Evolutionary conservation across 2,113 vertebrate genomes (phyloP).

Genomic region (Upupa epops): DNA sequence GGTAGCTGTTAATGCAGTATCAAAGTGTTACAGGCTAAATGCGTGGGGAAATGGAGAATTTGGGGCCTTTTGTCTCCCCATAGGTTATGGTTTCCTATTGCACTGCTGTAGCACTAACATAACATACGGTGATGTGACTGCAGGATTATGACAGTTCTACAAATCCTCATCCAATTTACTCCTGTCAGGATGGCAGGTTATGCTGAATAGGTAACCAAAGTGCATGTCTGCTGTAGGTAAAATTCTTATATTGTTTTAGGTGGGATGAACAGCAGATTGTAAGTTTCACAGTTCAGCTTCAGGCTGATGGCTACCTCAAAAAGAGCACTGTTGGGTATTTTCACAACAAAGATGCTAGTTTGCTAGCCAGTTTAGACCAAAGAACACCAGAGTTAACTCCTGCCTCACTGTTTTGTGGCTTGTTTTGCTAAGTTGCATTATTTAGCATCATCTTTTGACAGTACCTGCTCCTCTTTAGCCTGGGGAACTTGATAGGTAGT

Average conservation of each 20-base stretch:
- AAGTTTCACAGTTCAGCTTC: background rate
- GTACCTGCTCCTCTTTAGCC: background rate
- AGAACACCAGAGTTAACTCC: background rate
- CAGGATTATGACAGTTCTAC: background rate
- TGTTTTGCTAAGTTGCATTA: background rate
- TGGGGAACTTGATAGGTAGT: background rate
- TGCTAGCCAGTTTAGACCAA: background rate
- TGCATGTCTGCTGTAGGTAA: background rate
- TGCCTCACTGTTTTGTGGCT: background rate
- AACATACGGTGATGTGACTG: background rate
- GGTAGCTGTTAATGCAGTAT: background rate
- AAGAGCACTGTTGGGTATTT: background rate
- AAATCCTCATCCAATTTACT: background rate
- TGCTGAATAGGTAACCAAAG: background rate
- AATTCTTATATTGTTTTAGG: background rate
- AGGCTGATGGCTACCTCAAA: background rate
- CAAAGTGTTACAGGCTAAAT: rapidly evolving
- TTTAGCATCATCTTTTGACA: background rate
- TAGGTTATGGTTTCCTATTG: background rate
- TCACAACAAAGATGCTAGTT: background rate
- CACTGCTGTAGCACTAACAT: rapidly evolving
- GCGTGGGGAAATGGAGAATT: background rate
- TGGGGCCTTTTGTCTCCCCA: background rate
- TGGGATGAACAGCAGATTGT: background rate
- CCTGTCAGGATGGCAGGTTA: background rate